Evolutionary conservation across 1,140 invertebrate genomes (phyloP), one percentile per base, ranked within the genome.

Genomic region (Heliothis subflexa): DNA sequence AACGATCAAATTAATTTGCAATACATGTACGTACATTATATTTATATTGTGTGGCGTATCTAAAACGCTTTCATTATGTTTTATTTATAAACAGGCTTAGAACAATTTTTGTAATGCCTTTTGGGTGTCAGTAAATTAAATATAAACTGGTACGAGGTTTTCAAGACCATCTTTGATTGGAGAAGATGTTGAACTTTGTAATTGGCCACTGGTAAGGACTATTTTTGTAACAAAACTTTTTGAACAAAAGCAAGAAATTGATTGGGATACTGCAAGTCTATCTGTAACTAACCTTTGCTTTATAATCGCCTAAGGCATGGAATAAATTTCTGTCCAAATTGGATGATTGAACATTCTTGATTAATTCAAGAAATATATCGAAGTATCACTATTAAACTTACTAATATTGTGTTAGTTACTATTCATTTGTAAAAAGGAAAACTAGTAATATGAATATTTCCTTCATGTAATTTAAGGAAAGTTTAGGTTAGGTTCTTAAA

Each of bases 1-100:
- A 54, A 71, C 25, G 25, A 33, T 16, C 18, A 49, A 54, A 71
- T 71, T 71, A 71, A 71, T 71, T 54, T 33, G 49, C 13, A 40
- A 54, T 50, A 71, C 49, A 71, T 16, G 64, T 28, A 7, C 33
- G 64, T 25, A 62, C 59, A 62, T 13, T 57, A 21, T 57, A 16
- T 16, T 54, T 7, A 1, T 54, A 54, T n/a, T n/a, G n/a, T 16
- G 52, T 54, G 50, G n/a, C 2, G 5, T 3, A 54, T 54, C 16
- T 16, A 16, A 54, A 55, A 11, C 54, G 7, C 1, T 21, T 9
- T 55, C 16, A 18, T 33, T 33, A 33, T 33, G 33, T 33, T 33
- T 33, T 3, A 33, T 7, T 33, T 33, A 33, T 33, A 33, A 3
- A 33, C 33, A 33, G 33, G 33, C 33, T 33, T 33, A 5, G 7